phyloP scores from a whole-genome alignment of 2,888 invertebrate genomes.

The Fragum fragum region DNA sequence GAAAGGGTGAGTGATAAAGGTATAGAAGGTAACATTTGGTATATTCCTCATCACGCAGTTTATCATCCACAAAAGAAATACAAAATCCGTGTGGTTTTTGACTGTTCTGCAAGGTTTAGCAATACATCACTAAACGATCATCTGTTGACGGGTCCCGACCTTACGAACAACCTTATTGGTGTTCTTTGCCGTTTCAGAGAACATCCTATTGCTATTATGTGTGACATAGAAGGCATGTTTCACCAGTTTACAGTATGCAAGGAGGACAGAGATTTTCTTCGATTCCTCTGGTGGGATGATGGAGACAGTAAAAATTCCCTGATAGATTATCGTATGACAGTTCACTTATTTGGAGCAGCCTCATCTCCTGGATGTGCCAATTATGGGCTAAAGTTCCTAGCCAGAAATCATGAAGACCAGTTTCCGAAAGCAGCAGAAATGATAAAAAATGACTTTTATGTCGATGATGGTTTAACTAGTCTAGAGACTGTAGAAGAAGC shows the following conservation, averaged over 20 bases:
- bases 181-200: constrained; percentile 63
- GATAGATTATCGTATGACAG: not conserved
- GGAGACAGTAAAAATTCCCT: not conserved
- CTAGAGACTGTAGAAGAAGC: constrained; percentile 35
- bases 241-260: not conserved
- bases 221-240: constrained; percentile 56
- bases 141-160: constrained; percentile 61
- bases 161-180: constrained; percentile 59
- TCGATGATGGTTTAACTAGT: constrained; percentile 46
- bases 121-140: constrained; percentile 36
- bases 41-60: constrained; percentile 66
- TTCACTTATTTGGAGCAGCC: constrained; percentile 36
- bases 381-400: constrained; percentile 36
- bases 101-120: constrained; percentile 45
- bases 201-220: constrained; percentile 51
- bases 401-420: constrained; percentile 28
- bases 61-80: constrained; percentile 54
- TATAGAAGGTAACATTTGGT: constrained; percentile 46
- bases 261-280: not conserved
- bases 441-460: constrained; percentile 39
- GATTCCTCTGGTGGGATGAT: constrained; percentile 10
- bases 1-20: constrained; percentile 21
- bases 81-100: constrained; percentile 62
- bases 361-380: constrained; percentile 65
- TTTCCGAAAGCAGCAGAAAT: constrained; percentile 29